Conservation (phyloP, 2,797 vertebrate genomes). For the Tympanoctomys barrerae region DNA sequence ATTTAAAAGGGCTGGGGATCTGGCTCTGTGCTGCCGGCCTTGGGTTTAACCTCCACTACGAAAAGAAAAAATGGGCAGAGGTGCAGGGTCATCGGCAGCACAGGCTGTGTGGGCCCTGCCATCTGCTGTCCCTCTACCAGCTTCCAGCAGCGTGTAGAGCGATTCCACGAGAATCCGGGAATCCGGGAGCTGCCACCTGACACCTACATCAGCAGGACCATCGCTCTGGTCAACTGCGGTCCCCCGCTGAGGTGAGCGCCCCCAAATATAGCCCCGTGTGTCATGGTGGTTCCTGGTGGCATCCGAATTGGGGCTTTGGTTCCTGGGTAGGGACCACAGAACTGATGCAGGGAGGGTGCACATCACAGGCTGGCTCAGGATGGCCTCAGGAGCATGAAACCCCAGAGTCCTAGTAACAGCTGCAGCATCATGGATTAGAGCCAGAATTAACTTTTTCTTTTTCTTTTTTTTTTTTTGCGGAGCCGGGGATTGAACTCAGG, state of each 20-base stretch:
- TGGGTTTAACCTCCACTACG: not conserved
- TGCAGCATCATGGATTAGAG: not conserved
- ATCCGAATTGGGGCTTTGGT: not conserved
- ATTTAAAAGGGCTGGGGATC: not conserved
- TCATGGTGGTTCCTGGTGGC: not conserved
- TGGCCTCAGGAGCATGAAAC: not conserved
- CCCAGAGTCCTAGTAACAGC: not conserved
- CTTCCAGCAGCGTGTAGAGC: slow-evolving; percentile 94
- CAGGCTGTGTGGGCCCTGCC: not conserved
- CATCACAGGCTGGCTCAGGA: not conserved
- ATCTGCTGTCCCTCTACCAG: slow-evolving; percentile 81
- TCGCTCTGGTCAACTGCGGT: slow-evolving; percentile 94
- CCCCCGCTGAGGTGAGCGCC: slow-evolving; percentile 92
- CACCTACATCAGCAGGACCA: slow-evolving; percentile 90
- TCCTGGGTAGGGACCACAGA: not conserved
- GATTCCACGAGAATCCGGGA: slow-evolving; percentile 92
- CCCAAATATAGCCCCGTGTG: rapidly evolving
- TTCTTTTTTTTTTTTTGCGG: too few relatives aligned
- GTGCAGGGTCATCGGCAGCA: not conserved
- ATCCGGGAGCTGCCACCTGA: slow-evolving; percentile 87
- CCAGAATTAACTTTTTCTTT: too few relatives aligned
- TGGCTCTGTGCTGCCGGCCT: not conserved
- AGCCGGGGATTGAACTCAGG: too few relatives aligned
- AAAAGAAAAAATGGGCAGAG: not conserved
- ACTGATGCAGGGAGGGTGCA: not conserved